Conservation (phyloP, 2,888 invertebrate genomes). For the Yponomeuta evonymella region DNA sequence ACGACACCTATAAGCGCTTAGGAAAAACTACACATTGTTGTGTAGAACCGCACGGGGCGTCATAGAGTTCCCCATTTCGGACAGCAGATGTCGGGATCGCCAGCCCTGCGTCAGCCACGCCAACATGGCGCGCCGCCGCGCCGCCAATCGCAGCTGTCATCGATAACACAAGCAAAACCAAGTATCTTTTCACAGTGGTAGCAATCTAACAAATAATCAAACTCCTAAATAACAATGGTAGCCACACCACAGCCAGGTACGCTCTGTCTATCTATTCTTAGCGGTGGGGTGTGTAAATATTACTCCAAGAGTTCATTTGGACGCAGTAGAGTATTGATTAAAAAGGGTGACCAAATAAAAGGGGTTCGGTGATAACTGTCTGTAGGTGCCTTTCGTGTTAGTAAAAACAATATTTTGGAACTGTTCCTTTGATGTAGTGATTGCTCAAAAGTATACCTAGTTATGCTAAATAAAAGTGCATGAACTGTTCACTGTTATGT, state of each 20-base stretch:
- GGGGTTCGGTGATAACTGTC: not conserved
- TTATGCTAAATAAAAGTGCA: not conserved
- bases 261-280: constrained; percentile 15
- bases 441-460: not conserved
- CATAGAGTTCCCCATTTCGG: constrained; percentile 29
- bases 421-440: not conserved
- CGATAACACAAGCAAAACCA: constrained; percentile 7
- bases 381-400: not conserved
- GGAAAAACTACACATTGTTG: constrained; percentile 13
- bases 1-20: constrained; percentile 5
- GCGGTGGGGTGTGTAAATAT: not conserved
- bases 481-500: not conserved
- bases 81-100: constrained; percentile 45
- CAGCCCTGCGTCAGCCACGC: constrained; percentile 24
- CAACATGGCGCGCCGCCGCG: constrained; percentile 29
- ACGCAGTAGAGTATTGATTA: constrained; percentile 21
- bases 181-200: not conserved
- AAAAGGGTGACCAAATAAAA: not conserved
- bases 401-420: not conserved
- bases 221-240: constrained; percentile 18
- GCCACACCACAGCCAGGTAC: constrained; percentile 20
- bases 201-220: not conserved
- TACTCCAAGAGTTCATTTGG: not conserved
- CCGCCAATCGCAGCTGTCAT: constrained; percentile 9
- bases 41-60: not conserved